Percentiles rank a stretch among this genome's conserved stretches.
These are phyloP conservation scores for Tillus elongatus DNA, from an alignment of 2,888 invertebrate species.

Conservation along the genomic window DNA sequence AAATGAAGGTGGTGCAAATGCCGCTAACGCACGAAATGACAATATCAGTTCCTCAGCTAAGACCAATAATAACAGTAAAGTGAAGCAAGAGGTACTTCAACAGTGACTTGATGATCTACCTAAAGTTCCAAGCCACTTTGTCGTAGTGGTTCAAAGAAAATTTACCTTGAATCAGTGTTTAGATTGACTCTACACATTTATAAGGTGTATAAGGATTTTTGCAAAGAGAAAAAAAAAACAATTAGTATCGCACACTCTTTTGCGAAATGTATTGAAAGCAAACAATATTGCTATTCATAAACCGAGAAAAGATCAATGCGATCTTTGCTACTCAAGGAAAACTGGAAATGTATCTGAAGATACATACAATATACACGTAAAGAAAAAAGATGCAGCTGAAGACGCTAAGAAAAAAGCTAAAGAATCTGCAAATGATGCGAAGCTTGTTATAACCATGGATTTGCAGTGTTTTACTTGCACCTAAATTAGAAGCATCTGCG, in stretches of 20 bases:
- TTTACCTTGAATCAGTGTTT: no score
- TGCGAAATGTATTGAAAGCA: no score
- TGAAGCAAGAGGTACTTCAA: neutral
- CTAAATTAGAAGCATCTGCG: conserved; percentile 3
- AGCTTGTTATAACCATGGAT: conserved; percentile 2
- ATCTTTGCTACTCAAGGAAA: conserved; percentile 2
- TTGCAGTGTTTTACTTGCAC: conserved; percentile 2
- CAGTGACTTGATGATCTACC: no score
- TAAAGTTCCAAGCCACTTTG: no score
- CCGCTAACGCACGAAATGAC: conserved; percentile 1
- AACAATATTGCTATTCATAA: no score
- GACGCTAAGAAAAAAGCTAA: conserved; percentile 1
- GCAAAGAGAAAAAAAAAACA: no score
- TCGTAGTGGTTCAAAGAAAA: no score
- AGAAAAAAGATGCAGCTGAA: conserved; percentile 2
- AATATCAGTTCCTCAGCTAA: neutral
- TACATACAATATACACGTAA: neutral
- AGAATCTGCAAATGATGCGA: conserved; percentile 1
- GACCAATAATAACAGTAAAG: conserved; percentile 1
- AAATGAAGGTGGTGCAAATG: neutral
- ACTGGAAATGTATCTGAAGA: conserved; percentile 1
- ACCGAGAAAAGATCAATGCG: no score
- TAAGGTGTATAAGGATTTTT: no score
- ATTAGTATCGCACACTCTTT: no score
- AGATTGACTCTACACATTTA: no score